Conservation (phyloP, 2,113 vertebrate genomes). For the Oxygymnocypris stewartii region DNA sequence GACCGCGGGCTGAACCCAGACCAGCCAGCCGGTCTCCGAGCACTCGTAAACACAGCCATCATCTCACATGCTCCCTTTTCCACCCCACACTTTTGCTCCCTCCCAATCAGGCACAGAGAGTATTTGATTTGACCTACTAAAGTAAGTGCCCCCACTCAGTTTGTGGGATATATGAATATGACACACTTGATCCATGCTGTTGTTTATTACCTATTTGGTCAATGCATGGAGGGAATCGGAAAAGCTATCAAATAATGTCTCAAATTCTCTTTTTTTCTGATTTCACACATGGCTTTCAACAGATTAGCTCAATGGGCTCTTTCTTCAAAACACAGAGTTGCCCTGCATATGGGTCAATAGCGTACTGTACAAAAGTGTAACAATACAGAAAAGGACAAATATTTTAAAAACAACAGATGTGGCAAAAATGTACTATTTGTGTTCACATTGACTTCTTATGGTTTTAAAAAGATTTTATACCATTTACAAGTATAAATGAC, state of each 20-base stretch:
- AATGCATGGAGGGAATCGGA: constrained; percentile 10
- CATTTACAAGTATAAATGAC: background rate
- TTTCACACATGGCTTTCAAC: background rate
- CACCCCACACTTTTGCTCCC: constrained; percentile 61
- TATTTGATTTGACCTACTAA: constrained; percentile 57
- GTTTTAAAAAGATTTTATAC: background rate
- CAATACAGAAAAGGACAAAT: background rate
- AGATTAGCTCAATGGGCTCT: background rate
- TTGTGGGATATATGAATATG: constrained; percentile 14
- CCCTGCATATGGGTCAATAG: background rate
- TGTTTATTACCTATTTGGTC: constrained; percentile 11
- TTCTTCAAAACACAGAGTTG: constrained; percentile 8
- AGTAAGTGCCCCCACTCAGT: constrained; percentile 43
- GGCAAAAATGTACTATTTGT: background rate
- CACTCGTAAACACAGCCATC: constrained; percentile 71
- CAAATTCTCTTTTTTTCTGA: background rate
- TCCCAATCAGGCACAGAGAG: constrained; percentile 56
- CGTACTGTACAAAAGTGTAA: background rate
- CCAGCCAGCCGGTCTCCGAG: constrained; percentile 61
- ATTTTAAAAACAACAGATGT: background rate
- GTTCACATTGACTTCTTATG: background rate
- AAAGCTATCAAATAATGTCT: background rate
- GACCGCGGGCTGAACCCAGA: constrained; percentile 75
- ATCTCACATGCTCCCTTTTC: constrained; percentile 68
- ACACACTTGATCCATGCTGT: constrained; percentile 22